A percentile compares a stretch with the other conserved stretches of the same genome.
These are phyloP conservation scores for Manacus vitellinus DNA, from an alignment of 2,113 vertebrate species.

Conservation along the genomic window DNA sequence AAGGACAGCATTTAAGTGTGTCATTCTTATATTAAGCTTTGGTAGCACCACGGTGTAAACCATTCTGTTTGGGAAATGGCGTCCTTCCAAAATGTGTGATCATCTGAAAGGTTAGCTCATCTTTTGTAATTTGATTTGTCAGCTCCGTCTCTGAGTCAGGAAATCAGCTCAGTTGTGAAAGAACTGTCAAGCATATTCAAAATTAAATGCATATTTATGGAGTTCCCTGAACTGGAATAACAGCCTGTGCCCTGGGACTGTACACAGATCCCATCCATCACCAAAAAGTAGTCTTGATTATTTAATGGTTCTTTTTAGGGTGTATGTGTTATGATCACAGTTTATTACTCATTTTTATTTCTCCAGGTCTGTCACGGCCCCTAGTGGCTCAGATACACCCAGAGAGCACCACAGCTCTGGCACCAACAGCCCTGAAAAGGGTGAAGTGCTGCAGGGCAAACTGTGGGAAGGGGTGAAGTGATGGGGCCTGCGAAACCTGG, in stretches of 20 bases:
- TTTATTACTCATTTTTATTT: not conserved
- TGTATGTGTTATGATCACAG: not conserved
- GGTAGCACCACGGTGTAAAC: not conserved
- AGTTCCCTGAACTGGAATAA: not conserved
- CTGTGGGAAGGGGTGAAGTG: not conserved
- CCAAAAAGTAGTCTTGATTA: not conserved
- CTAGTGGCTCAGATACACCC: conserved; percentile 7
- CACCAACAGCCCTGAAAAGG: not conserved
- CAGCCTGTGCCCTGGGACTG: not conserved
- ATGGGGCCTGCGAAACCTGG: not conserved
- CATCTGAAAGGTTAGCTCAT: not conserved
- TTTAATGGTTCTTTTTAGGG: not conserved
- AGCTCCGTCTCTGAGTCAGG: not conserved
- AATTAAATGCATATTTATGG: not conserved
- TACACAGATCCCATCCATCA: not conserved
- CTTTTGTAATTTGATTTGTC: conserved; percentile 1
- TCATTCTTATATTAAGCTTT: not conserved
- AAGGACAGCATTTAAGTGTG: not conserved
- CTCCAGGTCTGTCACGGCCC: not conserved
- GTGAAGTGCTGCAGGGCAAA: not conserved
- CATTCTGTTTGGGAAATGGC: not conserved
- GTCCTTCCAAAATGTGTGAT: not conserved
- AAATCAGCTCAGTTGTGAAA: not conserved
- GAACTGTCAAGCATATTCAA: not conserved
- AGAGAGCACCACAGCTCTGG: not conserved